Conservation (phyloP, 2,797 vertebrate species). For the Tapera naevia region DNA sequence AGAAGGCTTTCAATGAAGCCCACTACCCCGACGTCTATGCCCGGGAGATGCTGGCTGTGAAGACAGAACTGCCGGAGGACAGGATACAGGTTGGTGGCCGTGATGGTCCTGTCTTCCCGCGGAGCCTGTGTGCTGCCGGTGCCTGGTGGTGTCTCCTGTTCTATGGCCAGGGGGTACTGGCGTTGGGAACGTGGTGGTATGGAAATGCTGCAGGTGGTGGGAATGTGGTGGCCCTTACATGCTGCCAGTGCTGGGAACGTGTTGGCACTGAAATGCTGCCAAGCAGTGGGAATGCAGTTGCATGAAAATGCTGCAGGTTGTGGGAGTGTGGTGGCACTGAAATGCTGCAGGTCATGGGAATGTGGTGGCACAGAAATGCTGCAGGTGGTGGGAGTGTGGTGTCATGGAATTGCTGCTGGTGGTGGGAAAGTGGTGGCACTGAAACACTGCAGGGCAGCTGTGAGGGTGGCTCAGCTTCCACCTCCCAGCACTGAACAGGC, state of each 20-base stretch:
- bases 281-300: too few species aligned
- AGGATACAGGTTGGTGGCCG: slow-evolving; percentile 86
- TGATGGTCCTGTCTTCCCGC: accelerated
- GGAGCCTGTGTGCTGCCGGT: not conserved
- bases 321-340: too few species aligned
- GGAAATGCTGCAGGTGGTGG: too few species aligned
- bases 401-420: not conserved
- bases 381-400: not conserved
- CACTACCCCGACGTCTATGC: slow-evolving; percentile 95
- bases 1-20: slow-evolving; percentile 93
- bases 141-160: not conserved
- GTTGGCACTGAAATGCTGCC: too few species aligned
- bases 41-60: slow-evolving; percentile 93
- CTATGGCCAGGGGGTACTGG: not conserved
- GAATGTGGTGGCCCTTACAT: too few species aligned
- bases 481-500: not conserved
- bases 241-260: too few species aligned
- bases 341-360: too few species aligned
- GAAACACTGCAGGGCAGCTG: not conserved
- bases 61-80: slow-evolving; percentile 94
- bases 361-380: too few species aligned
- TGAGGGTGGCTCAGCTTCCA: not conserved
- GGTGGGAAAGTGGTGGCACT: not conserved
- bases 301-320: too few species aligned
- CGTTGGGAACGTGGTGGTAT: not conserved